These are phyloP conservation scores for Apamea epomidion DNA, from an alignment of 2,888 invertebrate species.

Conservation along the genomic window DNA sequence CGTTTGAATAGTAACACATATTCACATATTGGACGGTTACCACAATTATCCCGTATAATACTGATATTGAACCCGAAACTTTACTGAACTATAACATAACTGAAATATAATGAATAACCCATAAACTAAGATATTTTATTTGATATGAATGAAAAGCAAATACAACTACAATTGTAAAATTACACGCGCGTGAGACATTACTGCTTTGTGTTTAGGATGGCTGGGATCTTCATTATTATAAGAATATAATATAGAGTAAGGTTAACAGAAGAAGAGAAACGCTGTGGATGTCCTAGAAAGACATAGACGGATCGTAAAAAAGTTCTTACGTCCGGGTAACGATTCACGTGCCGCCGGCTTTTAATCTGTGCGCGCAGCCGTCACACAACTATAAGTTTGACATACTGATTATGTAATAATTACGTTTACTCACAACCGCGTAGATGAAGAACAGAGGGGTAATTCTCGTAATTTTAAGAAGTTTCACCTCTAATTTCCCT, in stretches of 20 bases:
- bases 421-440: not conserved
- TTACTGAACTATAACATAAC: constrained; percentile 1
- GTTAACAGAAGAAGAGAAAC: not conserved
- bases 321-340: too few relatives aligned
- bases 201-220: not conserved
- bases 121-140: constrained; percentile 12
- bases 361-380: too few relatives aligned
- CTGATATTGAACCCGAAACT: constrained; percentile 9
- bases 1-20: constrained; percentile 21
- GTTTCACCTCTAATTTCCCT: too few relatives aligned
- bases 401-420: too few relatives aligned
- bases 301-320: too few relatives aligned
- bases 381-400: too few relatives aligned
- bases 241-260: not conserved
- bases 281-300: too few relatives aligned
- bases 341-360: too few relatives aligned
- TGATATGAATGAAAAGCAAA: constrained; percentile 4
- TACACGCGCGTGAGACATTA: constrained; percentile 2
- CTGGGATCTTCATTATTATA: not conserved
- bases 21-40: constrained; percentile 22
- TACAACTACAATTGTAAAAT: not conserved
- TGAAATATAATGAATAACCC: constrained; percentile 15
- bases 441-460: not conserved
- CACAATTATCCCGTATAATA: constrained; percentile 40
- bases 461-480: too few relatives aligned